phyloP scores from a whole-genome alignment of 92 coral and sea anemone species.

The Bergia puertoricense region DNA sequence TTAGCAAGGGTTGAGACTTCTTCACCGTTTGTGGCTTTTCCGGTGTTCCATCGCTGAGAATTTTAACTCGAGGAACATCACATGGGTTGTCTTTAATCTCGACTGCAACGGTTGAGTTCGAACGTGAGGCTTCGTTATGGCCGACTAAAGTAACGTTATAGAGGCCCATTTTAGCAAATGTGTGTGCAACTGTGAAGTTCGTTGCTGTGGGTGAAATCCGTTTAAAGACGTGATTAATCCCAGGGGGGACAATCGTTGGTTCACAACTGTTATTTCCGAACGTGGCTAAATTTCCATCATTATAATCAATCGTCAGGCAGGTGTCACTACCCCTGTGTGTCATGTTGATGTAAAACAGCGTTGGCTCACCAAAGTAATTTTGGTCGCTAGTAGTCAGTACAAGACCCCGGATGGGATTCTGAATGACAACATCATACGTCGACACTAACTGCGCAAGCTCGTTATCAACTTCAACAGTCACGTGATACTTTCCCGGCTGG shows the following conservation, averaged over 20 bases:
- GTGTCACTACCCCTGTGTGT: conserved; percentile 64
- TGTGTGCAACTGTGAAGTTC: conserved; percentile 51
- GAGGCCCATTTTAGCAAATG: conserved; percentile 60
- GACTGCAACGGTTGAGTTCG: conserved; percentile 48
- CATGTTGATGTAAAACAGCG: conserved; percentile 62
- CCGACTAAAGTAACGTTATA: conserved; percentile 60
- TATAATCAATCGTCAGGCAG: conserved; percentile 62
- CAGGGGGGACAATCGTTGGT: conserved; percentile 42
- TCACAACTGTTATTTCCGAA: conserved; percentile 69
- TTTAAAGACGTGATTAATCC: conserved; percentile 42
- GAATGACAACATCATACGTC: conserved; percentile 51
- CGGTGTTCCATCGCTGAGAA: conserved; percentile 64
- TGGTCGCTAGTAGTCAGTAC: conserved; percentile 55
- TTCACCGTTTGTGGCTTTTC: conserved; percentile 64
- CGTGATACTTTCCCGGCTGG: conserved; percentile 51
- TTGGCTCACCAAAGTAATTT: conserved; percentile 71
- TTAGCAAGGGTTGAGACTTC: conserved; percentile 59
- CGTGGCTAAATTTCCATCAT: conserved; percentile 54
- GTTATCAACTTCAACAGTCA: conserved; percentile 61
- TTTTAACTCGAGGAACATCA: conserved; percentile 65
- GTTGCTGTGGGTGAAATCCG: conserved; percentile 47
- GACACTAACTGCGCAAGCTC: conserved; percentile 54
- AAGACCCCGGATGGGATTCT: conserved; percentile 54
- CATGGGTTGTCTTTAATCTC: conserved; percentile 71
- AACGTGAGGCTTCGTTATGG: conserved; percentile 68